Conservation (phyloP, 2,797 vertebrate genomes). For the Ptychobarbus kaznakovi region DNA sequence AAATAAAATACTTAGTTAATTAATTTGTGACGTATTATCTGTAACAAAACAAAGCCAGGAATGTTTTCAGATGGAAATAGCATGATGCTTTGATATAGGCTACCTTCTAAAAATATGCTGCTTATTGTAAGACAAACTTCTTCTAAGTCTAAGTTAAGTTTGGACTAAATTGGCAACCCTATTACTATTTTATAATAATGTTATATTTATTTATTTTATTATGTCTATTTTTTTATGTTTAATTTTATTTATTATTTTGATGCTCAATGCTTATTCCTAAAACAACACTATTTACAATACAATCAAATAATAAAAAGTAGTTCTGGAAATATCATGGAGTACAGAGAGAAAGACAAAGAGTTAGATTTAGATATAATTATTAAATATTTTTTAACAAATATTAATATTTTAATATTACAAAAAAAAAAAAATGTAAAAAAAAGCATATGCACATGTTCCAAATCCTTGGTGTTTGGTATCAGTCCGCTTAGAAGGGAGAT, state of each 20-base stretch:
- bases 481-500: conserved; percentile 77
- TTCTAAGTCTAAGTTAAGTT: not conserved
- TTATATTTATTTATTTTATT: not conserved
- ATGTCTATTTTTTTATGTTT: not conserved
- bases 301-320: no score
- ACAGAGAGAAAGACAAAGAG: not conserved
- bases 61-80: no score
- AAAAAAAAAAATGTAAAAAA: no score
- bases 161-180: not conserved
- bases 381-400: no score
- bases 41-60: not conserved
- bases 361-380: not conserved
- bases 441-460: conserved; percentile 67
- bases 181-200: not conserved
- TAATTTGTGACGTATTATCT: no score
- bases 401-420: no score
- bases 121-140: no score
- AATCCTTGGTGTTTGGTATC: conserved; percentile 69
- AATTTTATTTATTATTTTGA: not conserved
- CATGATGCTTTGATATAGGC: no score
- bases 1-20: no score
- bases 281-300: not conserved
- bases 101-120: no score
- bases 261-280: not conserved
- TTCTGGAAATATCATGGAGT: no score